Percentiles rank a stretch among this genome's conserved stretches.
Conservation (phyloP, 2,888 invertebrate species). For the Sinotaia quadrata region DNA sequence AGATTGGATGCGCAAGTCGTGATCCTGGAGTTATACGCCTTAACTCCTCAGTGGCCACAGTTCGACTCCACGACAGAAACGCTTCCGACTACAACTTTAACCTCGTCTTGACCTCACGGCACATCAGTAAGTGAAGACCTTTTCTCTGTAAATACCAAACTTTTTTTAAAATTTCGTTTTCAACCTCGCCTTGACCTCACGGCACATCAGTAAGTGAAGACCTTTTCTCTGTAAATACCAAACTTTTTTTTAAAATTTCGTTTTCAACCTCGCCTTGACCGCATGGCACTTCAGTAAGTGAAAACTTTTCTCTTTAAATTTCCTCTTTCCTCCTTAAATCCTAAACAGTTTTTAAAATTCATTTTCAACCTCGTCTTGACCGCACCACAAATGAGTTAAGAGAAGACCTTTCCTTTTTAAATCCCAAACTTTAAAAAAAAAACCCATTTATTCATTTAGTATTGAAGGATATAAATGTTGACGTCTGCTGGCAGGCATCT, state of each 20-base stretch:
- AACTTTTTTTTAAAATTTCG: too few relatives aligned
- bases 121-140: conserved; percentile 30
- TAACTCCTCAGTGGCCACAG: conserved; percentile 33
- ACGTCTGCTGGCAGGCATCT: too few relatives aligned
- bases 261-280: conserved; percentile 37
- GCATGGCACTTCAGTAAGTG: conserved; percentile 34
- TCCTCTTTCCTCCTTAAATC: too few relatives aligned
- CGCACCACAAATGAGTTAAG: conserved; percentile 33
- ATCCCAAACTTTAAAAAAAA: too few relatives aligned
- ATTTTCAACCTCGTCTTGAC: conserved; percentile 38
- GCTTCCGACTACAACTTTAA: conserved; percentile 39
- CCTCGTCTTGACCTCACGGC: conserved; percentile 34
- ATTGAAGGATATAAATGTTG: too few relatives aligned
- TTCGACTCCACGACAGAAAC: conserved; percentile 36
- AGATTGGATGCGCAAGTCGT: conserved; percentile 33
- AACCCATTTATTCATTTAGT: too few relatives aligned
- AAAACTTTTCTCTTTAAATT: too few relatives aligned
- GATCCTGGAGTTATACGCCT: conserved; percentile 36
- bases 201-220: conserved; percentile 30
- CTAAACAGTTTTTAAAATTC: too few relatives aligned
- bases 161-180: too few relatives aligned
- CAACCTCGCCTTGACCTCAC: conserved; percentile 34
- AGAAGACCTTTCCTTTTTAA: too few relatives aligned
- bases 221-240: too few relatives aligned
- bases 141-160: too few relatives aligned